These are phyloP conservation scores for Drosophila watanabei DNA, from an alignment of 1,140 invertebrate species.

Conservation along the genomic window DNA sequence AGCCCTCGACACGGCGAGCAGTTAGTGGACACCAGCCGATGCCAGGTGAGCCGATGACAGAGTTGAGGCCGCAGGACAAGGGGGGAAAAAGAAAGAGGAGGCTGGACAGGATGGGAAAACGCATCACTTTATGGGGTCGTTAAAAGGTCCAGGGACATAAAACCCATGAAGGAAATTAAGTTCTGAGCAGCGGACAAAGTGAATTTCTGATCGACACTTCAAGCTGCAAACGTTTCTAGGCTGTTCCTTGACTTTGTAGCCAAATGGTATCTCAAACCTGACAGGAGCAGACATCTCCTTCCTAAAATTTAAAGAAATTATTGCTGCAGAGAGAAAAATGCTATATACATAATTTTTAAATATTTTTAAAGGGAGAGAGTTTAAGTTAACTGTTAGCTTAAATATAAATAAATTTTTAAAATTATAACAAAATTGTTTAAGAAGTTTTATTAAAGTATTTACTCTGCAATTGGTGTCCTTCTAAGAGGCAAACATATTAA, in stretches of 20 bases:
- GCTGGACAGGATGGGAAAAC: slow-evolving; percentile 30
- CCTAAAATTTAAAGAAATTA: neutral
- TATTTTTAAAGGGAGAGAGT: too few species aligned
- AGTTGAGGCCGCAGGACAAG: neutral
- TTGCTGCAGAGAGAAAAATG: neutral
- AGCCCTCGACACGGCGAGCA: slow-evolving; percentile 46
- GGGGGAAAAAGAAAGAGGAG: neutral
- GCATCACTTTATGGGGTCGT: slow-evolving; percentile 71
- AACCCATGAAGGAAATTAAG: slow-evolving; percentile 70
- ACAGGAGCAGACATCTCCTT: neutral
- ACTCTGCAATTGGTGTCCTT: neutral
- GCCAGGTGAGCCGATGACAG: slow-evolving; percentile 28
- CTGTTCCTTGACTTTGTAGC: slow-evolving; percentile 2
- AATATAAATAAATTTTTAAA: too few species aligned
- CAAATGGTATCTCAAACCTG: slow-evolving; percentile 3
- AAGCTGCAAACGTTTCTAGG: slow-evolving; percentile 10
- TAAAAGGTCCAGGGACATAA: slow-evolving; percentile 70
- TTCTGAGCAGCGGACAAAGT: slow-evolving; percentile 45
- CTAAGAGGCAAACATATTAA: slow-evolving; percentile 45
- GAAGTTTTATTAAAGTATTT: neutral
- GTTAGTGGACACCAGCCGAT: slow-evolving; percentile 29
- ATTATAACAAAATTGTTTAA: neutral
- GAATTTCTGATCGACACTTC: slow-evolving; percentile 48
- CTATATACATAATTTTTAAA: too few species aligned
- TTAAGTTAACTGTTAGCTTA: too few species aligned